phyloP scores from a whole-genome alignment of 2,113 vertebrate species.

The Xenotilapia caudafasciata region DNA sequence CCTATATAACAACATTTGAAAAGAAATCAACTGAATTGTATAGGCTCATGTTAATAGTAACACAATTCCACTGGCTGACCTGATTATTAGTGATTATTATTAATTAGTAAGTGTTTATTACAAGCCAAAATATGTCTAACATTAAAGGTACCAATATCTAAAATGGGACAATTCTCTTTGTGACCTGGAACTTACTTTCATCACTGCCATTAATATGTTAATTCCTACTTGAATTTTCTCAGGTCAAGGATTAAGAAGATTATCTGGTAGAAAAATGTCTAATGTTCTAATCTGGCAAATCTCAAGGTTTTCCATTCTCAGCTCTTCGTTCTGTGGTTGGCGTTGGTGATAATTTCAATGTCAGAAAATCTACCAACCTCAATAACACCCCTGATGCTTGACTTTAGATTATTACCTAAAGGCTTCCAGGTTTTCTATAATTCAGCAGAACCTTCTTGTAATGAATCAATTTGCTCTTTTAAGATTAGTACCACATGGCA shows the following conservation, averaged over 20 bases:
- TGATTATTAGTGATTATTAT: background rate
- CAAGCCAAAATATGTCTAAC: background rate
- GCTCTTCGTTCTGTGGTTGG: background rate
- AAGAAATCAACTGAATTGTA: background rate
- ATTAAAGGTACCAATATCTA: background rate
- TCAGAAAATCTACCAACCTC: background rate
- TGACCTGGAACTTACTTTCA: background rate
- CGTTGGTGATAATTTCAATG: background rate
- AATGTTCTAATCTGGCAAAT: constrained; percentile 23
- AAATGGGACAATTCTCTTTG: background rate
- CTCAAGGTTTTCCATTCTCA: background rate
- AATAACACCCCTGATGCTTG: background rate
- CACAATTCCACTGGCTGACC: background rate
- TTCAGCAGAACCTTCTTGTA: background rate
- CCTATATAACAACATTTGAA: background rate
- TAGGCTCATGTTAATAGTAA: background rate
- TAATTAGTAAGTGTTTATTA: background rate
- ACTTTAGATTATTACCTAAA: background rate
- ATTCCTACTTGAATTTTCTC: background rate
- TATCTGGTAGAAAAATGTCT: constrained; percentile 41
- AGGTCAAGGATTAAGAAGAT: constrained; percentile 48
- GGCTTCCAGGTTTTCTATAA: background rate
- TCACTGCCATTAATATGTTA: constrained; percentile 6
- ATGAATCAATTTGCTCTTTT: background rate
- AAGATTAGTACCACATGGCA: background rate